Evolutionary conservation across 2,113 vertebrate genomes (phyloP).

Genomic region (Astur gentilis): DNA sequence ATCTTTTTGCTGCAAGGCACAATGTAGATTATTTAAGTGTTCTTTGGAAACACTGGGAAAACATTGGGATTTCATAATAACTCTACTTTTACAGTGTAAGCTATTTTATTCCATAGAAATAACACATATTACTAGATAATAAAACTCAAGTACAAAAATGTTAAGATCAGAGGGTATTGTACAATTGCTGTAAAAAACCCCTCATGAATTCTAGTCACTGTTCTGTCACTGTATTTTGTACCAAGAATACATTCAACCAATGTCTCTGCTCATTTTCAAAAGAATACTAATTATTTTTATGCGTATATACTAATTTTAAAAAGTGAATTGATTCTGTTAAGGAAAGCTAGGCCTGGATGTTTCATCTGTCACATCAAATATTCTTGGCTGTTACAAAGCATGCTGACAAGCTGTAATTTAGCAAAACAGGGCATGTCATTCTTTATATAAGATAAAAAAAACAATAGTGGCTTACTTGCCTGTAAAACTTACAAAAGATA

Average conservation of each 20-base stretch:
- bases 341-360: background rate
- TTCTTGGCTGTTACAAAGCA: background rate
- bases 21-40: background rate
- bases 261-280: background rate
- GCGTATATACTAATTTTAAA: background rate
- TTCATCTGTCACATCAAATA: background rate
- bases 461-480: background rate
- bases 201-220: background rate
- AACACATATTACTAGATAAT: background rate
- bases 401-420: background rate
- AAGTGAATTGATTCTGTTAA: background rate
- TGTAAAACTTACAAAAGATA: background rate
- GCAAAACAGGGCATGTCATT: background rate
- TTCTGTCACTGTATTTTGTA: background rate
- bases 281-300: background rate
- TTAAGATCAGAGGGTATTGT: background rate
- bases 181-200: background rate
- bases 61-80: background rate
- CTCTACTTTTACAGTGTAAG: background rate
- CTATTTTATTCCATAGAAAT: background rate
- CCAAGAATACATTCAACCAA: background rate
- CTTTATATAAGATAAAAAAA: background rate
- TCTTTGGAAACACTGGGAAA: slow-evolving; percentile 18
- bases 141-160: background rate
- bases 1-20: slow-evolving; percentile 13